Base-by-base conservation (phyloP, 2,888 invertebrate species). In the Hydrotaea diabolus region DNA sequence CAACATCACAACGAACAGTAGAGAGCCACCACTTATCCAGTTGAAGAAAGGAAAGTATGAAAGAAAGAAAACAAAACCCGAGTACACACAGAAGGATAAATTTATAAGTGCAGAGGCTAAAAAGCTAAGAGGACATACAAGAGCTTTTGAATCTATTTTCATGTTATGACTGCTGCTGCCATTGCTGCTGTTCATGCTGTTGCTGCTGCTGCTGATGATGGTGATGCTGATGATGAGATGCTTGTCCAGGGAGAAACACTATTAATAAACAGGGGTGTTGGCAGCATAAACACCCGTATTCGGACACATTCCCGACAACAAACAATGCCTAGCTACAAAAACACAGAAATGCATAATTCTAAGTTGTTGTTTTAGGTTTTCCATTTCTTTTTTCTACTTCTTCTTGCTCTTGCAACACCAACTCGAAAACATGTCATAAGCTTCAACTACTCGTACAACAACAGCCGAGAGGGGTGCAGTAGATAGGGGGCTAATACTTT, bases 191-290 rank as follows among this genome's bases (percentile, higher is more conserved):
- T 39, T 39, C 7, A 15, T 26, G 59, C 23, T 19, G 21, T 9
- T 21, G 21, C 15, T 7, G 21, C 7, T 55, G 55, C 7, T 55
- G 55, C 2, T 55, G 21, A 19, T 19, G 21, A 55, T 55, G 55
- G 11, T 21, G 19, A 55, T 5, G 55, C 21, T 55, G 55, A 19
- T 59, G 59, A 59, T 26, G 59, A 26, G 59, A 15, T 59, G 26
- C 59, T 23, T 59, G 59, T 59, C 59, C 59, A 59, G 23, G 23
- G 59, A 59, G 59, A 59, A 26, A 13, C 13, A 23, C 59, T 26
- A 59, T 59, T 71, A 71, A 53, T 71, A 71, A 53, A 71, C 49
- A 17, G 53, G 53, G 71, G 71, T 71, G 71, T 71, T 71, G 71
- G 53, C 69, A 46, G n/a, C 26, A 53, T 49, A 71, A 71, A 71